phyloP scores from a whole-genome alignment of 2,888 invertebrate species.

The Dicycla oo region DNA sequence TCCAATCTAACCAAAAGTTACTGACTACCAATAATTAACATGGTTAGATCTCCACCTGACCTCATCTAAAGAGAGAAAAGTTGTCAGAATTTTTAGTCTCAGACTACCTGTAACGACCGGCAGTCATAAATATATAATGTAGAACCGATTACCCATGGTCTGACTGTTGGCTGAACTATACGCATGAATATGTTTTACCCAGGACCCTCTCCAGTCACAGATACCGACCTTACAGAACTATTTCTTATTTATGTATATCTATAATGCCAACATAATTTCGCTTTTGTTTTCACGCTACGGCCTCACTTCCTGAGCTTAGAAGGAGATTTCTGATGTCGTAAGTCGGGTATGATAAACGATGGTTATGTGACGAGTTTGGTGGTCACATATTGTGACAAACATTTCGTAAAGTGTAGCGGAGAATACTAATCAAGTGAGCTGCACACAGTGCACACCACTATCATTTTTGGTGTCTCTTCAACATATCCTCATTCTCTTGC shows the following conservation, averaged over 20 bases:
- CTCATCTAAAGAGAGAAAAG: conserved; percentile 12
- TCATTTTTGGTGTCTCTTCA: not conserved
- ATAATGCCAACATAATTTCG: conserved; percentile 6
- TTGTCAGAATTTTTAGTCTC: conserved; percentile 8
- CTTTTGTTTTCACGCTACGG: conserved; percentile 7
- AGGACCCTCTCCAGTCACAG: not conserved
- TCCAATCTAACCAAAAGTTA: not conserved
- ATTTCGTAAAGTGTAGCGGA: conserved; percentile 11
- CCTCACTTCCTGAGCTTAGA: conserved; percentile 1
- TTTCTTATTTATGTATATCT: not conserved
- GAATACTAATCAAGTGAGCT: conserved; percentile 26
- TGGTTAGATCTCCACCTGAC: conserved; percentile 9
- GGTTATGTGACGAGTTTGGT: conserved; percentile 20
- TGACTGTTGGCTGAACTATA: not conserved
- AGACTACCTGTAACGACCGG: not conserved
- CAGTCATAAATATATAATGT: conserved; percentile 19
- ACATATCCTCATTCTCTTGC: not conserved
- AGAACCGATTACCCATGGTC: not conserved
- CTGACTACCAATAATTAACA: conserved; percentile 19
- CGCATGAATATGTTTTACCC: not conserved
- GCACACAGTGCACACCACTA: not conserved
- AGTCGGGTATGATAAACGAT: conserved; percentile 37
- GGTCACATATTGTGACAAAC: conserved; percentile 27
- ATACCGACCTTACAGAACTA: not conserved
- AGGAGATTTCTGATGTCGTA: conserved; percentile 38